Evolutionary conservation across 2,113 vertebrate species (phyloP).

Genomic region (Malurus elegans): DNA sequence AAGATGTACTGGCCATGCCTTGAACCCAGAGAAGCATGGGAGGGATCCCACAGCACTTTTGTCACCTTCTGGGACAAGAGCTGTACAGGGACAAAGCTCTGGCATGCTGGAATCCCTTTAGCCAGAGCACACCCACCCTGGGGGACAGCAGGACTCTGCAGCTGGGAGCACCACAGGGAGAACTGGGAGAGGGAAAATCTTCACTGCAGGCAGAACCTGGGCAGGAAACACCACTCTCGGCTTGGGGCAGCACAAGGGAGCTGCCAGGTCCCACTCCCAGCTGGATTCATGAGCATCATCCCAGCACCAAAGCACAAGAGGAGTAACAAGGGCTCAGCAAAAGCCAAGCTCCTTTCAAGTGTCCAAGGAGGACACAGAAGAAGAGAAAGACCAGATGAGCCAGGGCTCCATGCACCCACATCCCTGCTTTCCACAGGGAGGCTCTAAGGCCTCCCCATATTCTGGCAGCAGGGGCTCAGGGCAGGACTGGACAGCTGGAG

Average conservation of each 20-base stretch:
- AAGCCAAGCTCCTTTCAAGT: background rate
- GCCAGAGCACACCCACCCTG: background rate
- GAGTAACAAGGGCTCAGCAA: background rate
- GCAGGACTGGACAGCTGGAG: background rate
- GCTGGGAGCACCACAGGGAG: background rate
- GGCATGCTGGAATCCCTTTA: background rate
- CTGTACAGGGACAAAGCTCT: background rate
- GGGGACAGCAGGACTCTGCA: background rate
- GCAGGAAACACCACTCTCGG: background rate
- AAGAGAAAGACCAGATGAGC: background rate
- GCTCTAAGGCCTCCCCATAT: background rate
- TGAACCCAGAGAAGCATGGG: accelerated
- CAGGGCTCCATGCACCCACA: background rate
- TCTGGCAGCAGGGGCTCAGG: background rate
- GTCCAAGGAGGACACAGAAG: background rate
- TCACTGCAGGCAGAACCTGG: background rate
- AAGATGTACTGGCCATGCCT: background rate
- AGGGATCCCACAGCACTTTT: background rate
- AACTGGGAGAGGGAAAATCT: background rate
- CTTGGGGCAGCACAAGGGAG: background rate
- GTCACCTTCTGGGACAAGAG: background rate
- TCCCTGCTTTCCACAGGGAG: background rate
- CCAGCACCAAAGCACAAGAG: background rate
- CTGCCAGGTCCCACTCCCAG: background rate
- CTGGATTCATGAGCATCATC: background rate